Base-by-base conservation (phyloP, 1,140 invertebrate genomes). In the Amphibalanus amphitrite region DNA sequence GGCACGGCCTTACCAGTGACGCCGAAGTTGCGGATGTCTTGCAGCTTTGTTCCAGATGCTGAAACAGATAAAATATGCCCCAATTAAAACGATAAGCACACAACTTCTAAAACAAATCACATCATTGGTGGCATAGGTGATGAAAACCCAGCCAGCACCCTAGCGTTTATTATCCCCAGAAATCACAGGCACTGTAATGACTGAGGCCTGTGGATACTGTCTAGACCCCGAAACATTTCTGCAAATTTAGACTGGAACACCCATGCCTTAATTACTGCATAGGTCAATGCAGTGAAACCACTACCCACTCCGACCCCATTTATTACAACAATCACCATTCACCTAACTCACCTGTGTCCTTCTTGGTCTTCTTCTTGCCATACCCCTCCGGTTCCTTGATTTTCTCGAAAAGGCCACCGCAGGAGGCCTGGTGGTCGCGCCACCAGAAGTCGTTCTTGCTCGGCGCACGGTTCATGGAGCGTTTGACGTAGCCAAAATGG, bases 381-480 rank as follows among this genome's bases (percentile, higher is more conserved):
- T 80, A 84, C 17, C 79, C 78, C 68, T 86, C 83, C 17, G 89
- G 89, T 76, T 89, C 87, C 77, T 84, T 84, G 29, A 92, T 86
- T 82, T 98, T 98, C 69, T 88, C 83, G 78, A 92, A 98, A 1
- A 79, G 86, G 38, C 96, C 96, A 33, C 89, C 88, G 82, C 97
- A 99, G 23, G 77, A 86, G 59, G 77, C 77, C 73, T 87, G 82
- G 84, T 99, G 97, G 4, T 86, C 78, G 0, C 74, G 78, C 89
- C 89, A 99, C 97, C 97, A 99, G 67, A 81, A 84, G 79, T 99
- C 97, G 76, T 83, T 85, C 4, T 88, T 87, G 0, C 92, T 90
- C 1, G 97, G 97, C 0, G 91, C 87, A 76, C 95, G 83, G 80
- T 94, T 93, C 74, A 81, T 84, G 26, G 89, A 82, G 33, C 90